phyloP scores from a whole-genome alignment of 2,797 vertebrate genomes.

The Champsocephalus gunnari region DNA sequence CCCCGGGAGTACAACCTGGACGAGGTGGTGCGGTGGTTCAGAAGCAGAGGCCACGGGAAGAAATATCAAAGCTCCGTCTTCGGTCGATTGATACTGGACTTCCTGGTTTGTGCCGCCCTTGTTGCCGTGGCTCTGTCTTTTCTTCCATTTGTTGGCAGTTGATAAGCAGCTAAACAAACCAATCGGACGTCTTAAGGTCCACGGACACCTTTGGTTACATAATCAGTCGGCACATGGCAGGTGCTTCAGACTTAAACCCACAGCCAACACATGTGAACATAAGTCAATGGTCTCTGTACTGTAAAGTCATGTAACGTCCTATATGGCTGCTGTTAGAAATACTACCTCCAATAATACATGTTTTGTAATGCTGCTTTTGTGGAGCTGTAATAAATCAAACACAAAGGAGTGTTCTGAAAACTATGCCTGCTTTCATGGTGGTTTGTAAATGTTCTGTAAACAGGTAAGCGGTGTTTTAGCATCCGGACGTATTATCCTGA shows the following conservation, averaged over 20 bases:
- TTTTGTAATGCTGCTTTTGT: conserved; percentile 15
- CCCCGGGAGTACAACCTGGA: conserved; percentile 85
- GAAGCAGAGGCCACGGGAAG: conserved; percentile 84
- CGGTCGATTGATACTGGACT: conserved; percentile 68
- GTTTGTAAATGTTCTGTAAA: background rate
- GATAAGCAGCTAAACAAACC: conserved; percentile 13
- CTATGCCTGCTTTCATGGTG: background rate
- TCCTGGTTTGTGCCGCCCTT: conserved; percentile 79
- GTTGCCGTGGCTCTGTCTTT: conserved; percentile 81
- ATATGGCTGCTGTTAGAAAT: background rate
- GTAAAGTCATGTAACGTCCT: background rate
- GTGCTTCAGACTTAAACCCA: background rate
- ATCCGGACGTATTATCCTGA: background rate
- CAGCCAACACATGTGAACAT: background rate
- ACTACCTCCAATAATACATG: background rate
- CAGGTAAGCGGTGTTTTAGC: background rate
- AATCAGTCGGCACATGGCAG: background rate
- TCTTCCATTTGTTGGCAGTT: conserved; percentile 79
- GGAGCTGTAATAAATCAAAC: background rate
- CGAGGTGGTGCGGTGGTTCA: conserved; percentile 93
- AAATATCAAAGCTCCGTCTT: conserved; percentile 52
- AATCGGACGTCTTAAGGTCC: background rate
- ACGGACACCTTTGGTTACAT: background rate
- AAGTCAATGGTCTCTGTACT: background rate
- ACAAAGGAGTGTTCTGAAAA: background rate